Evolutionary conservation across 2,797 vertebrate genomes (phyloP), one percentile per base, ranked within the genome.

Genomic region (Pogoniulus pusillus): DNA sequence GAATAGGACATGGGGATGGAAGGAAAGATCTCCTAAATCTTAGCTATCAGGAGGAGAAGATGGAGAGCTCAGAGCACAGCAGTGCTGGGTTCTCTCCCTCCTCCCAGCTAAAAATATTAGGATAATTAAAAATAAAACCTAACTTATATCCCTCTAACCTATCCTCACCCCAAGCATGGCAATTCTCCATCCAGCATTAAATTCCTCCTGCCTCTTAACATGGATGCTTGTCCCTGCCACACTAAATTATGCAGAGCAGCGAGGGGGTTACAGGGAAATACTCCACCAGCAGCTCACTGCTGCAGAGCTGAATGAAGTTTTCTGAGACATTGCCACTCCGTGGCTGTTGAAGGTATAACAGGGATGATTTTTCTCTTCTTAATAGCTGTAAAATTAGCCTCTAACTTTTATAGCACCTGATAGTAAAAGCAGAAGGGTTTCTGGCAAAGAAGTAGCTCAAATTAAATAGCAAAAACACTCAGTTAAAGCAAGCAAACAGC

Each of bases 261-360:
- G 63, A 16, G 16, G 26, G 23, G 19, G 35, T 55, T 23, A 9
- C 12, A n/a, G 39, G 23, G 20, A n/a, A 71, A 17, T 6, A 23
- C n/a, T 78, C 43, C 51, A 10, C 24, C 47, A 20, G 2, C 41
- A 72, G 20, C 39, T 35, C 22, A 1, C 2, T 3, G 45, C 66
- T 17, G 3, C 22, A 49, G 51, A 8, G 49, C 35, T 6, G 18
- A 32, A 7, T 20, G 79, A 91, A 57, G 26, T 45, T 63, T 75
- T 93, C 87, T 89, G 79, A 96, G 95, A 88, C 87, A 72, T 47
- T 95, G 95, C 95, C 97, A 95, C 87, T 3, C 78, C 70, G 96
- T 96, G 97, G 94, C 63, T 54, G 32, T 14, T 2, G 2, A 3
- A 83, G 68, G 79, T 22, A 93, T 32, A 24, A 34, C 85, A 29